Evolutionary conservation across 2,888 invertebrate species (phyloP).

Genomic region (Phanerotoma sp.): DNA sequence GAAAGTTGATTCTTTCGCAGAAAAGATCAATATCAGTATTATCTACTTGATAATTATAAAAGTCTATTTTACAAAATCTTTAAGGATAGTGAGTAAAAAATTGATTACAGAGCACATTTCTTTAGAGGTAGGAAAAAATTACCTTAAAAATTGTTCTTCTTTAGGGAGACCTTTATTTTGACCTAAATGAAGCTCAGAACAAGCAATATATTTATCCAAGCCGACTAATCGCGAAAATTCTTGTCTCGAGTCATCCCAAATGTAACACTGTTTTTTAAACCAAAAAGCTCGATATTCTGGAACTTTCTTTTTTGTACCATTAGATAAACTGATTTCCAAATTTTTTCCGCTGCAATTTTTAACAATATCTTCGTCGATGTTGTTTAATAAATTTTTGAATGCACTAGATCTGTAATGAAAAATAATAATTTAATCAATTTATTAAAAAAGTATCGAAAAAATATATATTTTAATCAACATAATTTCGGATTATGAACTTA

Average conservation of each 20-base stretch:
- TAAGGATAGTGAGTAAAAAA: no score
- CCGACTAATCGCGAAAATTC: constrained; percentile 59
- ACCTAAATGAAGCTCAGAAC: constrained; percentile 53
- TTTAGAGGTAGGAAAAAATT: constrained; percentile 42
- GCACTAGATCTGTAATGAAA: no score
- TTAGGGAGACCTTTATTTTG: constrained; percentile 62
- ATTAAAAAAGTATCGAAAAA: no score
- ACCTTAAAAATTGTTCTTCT: constrained; percentile 68
- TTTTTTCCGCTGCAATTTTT: no score
- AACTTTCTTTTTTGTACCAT: constrained; percentile 49
- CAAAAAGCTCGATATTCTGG: constrained; percentile 56
- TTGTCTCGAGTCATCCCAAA: constrained; percentile 59
- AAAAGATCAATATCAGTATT: background rate
- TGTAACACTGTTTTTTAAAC: constrained; percentile 61
- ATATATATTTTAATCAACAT: no score
- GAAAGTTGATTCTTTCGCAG: no score
- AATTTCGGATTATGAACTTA: no score
- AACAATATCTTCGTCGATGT: constrained; percentile 37
- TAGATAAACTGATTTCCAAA: constrained; percentile 48
- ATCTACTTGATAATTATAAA: no score
- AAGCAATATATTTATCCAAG: constrained; percentile 55
- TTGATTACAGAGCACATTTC: no score
- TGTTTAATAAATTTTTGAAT: constrained; percentile 23
- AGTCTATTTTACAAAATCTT: background rate
- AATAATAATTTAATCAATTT: no score